phyloP scores from a whole-genome alignment of 1,140 invertebrate species.

The Bombus affinis region DNA sequence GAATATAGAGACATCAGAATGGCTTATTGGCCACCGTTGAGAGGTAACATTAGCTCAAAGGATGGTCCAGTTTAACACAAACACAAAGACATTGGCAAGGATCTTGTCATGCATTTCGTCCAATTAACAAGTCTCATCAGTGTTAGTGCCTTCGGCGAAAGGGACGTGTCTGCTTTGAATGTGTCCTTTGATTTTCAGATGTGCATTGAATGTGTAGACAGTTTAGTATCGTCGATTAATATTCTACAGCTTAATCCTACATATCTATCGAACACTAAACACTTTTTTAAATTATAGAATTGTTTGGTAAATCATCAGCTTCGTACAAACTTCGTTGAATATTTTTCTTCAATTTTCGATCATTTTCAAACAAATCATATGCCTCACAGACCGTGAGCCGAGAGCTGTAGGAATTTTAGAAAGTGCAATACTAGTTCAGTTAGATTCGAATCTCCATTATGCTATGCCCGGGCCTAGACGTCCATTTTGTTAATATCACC shows the following conservation, averaged over 20 bases:
- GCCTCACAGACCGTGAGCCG: too few relatives aligned
- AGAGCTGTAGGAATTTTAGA: background rate
- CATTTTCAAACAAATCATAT: background rate
- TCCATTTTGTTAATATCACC: constrained; percentile 37
- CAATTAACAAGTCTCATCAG: constrained; percentile 9
- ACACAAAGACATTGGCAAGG: constrained; percentile 36
- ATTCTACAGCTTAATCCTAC: background rate
- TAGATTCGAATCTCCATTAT: constrained; percentile 39
- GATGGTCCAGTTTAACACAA: constrained; percentile 4
- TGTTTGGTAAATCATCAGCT: background rate
- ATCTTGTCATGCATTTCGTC: constrained; percentile 9
- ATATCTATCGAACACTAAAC: too few relatives aligned
- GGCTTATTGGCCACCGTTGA: background rate
- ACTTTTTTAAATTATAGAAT: background rate
- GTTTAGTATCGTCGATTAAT: background rate
- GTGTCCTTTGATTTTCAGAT: background rate
- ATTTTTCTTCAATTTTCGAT: background rate
- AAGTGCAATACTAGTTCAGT: background rate
- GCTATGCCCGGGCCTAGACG: constrained; percentile 7
- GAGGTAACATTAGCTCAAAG: constrained; percentile 13
- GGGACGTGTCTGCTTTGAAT: background rate
- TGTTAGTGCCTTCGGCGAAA: background rate
- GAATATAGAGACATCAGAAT: too few relatives aligned
- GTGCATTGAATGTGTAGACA: background rate
- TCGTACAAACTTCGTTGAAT: background rate